Percentiles rank a stretch among this genome's conserved stretches.
phyloP scores from a whole-genome alignment of 2,888 invertebrate genomes.

The Augochlorella aurata region DNA sequence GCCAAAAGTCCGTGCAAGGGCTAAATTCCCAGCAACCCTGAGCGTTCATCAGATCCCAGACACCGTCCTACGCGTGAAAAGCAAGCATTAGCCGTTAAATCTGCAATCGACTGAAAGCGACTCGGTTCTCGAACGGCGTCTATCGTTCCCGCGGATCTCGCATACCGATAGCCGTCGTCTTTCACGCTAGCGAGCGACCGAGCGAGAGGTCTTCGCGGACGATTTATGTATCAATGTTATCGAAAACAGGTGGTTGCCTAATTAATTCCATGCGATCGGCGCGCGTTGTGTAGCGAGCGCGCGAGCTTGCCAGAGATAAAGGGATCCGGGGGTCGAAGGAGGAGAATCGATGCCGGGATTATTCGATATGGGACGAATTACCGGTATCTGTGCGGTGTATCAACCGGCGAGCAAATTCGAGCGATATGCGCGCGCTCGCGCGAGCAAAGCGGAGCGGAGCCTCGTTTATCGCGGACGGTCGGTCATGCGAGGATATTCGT shows the following conservation, averaged over 20 bases:
- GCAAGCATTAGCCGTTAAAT: not conserved
- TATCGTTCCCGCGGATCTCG: conserved; percentile 38
- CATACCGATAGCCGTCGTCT: conserved; percentile 29
- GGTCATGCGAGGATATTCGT: conserved; percentile 24
- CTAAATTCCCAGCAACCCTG: too few relatives aligned
- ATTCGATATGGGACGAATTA: conserved; percentile 50
- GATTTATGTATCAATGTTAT: conserved; percentile 41
- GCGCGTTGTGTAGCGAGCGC: not conserved
- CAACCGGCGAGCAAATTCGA: conserved; percentile 46
- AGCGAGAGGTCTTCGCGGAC: conserved; percentile 11
- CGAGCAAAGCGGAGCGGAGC: not conserved
- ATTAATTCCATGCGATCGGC: conserved; percentile 54
- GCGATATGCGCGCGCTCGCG: conserved; percentile 11
- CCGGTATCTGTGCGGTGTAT: conserved; percentile 46
- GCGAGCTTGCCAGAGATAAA: conserved; percentile 40
- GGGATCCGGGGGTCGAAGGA: not conserved
- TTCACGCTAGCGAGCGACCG: not conserved
- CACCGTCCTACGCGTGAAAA: too few relatives aligned
- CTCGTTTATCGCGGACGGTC: conserved; percentile 23
- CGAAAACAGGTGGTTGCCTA: conserved; percentile 54
- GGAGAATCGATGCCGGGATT: conserved; percentile 31
- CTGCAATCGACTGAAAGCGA: not conserved
- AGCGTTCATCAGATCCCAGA: too few relatives aligned
- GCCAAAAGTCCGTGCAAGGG: too few relatives aligned
- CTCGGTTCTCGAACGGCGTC: conserved; percentile 2